Conservation (phyloP, 2,888 invertebrate genomes). For the Pegoplata infirma region DNA sequence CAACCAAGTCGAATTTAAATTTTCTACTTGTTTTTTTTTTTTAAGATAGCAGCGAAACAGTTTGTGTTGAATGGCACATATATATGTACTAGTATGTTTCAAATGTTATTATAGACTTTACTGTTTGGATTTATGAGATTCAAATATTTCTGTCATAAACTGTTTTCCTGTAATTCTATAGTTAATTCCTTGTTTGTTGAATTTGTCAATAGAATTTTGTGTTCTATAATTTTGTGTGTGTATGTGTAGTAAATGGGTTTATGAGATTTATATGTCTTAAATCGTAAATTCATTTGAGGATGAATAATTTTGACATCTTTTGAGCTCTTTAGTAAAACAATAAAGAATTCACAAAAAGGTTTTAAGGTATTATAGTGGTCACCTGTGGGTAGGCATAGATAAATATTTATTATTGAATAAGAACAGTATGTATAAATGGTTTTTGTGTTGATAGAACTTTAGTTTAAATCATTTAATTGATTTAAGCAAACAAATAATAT, state of each 20-base stretch:
- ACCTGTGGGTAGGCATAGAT: no score
- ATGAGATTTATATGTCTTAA: conserved; percentile 31
- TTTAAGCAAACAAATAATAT: neutral
- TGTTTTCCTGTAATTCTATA: no score
- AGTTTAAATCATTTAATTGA: conserved; percentile 28
- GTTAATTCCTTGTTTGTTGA: neutral
- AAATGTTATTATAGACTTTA: no score
- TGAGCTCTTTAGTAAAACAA: neutral
- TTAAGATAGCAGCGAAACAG: no score
- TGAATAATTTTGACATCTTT: conserved; percentile 17
- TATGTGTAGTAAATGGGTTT: neutral
- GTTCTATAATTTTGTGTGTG: neutral
- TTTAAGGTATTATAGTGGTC: conserved; percentile 26
- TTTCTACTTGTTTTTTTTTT: no score
- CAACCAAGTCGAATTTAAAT: no score
- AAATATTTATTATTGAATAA: neutral
- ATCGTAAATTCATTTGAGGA: conserved; percentile 31
- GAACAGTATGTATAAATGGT: neutral
- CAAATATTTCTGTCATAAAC: no score
- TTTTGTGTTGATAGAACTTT: neutral
- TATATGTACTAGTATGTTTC: no score
- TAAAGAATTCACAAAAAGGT: conserved; percentile 29
- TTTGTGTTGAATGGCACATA: no score
- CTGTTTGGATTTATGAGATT: no score
- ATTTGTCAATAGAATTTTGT: neutral